These are phyloP conservation scores for Fopius arisanus DNA, from an alignment of 1,140 invertebrate genomes.

Conservation along the genomic window DNA sequence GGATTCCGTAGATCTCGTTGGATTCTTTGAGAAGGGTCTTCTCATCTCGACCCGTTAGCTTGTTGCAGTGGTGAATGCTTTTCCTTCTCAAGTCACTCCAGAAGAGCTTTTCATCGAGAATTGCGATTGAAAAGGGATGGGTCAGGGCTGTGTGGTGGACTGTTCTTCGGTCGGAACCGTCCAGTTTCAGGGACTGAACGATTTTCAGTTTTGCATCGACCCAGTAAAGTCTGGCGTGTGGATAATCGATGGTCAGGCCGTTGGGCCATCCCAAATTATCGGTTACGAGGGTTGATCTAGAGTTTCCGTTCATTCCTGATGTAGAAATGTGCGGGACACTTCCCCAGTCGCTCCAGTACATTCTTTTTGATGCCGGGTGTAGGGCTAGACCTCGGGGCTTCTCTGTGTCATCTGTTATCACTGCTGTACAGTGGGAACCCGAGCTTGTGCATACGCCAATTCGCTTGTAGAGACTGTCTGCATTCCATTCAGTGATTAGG, in stretches of 20 bases:
- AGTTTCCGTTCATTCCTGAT: slow-evolving; percentile 86
- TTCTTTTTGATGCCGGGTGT: slow-evolving; percentile 70
- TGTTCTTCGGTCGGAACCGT: slow-evolving; percentile 72
- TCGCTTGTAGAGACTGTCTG: slow-evolving; percentile 73
- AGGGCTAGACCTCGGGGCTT: slow-evolving; percentile 73
- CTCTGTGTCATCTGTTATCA: slow-evolving; percentile 67
- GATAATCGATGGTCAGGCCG: slow-evolving; percentile 87
- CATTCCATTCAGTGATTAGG: too few species aligned
- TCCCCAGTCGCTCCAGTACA: slow-evolving; percentile 91
- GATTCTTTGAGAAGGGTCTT: slow-evolving; percentile 62
- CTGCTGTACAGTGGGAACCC: slow-evolving; percentile 70
- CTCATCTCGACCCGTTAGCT: slow-evolving; percentile 72
- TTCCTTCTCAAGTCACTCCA: slow-evolving; percentile 84
- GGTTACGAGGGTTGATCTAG: slow-evolving; percentile 60
- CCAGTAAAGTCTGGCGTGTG: slow-evolving; percentile 81
- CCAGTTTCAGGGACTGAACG: slow-evolving; percentile 81
- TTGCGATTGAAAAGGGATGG: slow-evolving; percentile 82
- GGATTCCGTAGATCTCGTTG: slow-evolving; percentile 69
- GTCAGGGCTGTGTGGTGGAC: slow-evolving; percentile 68
- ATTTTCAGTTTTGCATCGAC: slow-evolving; percentile 77
- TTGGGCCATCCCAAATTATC: slow-evolving; percentile 84
- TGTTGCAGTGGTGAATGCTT: slow-evolving; percentile 73
- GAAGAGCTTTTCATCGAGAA: slow-evolving; percentile 88
- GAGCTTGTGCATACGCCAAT: slow-evolving; percentile 78
- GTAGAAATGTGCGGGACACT: slow-evolving; percentile 74